Base-by-base conservation (phyloP, 2,113 vertebrate genomes). In the Sterrhoptilus dennistouni region DNA sequence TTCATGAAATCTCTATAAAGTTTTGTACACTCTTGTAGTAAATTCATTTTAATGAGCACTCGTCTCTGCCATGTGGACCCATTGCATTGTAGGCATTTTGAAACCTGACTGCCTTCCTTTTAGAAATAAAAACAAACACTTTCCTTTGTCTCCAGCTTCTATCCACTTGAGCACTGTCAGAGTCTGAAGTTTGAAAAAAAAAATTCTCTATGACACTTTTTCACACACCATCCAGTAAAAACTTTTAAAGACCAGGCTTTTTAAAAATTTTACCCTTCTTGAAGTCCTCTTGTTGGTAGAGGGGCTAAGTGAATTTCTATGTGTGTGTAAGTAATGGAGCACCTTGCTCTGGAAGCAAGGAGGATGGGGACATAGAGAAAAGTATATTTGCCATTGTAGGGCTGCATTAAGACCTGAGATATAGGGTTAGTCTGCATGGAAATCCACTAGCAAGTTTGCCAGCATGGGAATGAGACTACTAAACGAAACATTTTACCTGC, bases 401-500 rank as follows among this genome's bases (percentile, higher is more conserved):
- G 38, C 63, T 44, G 13, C 40, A 52, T 11, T 52, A 38, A 56
- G 16, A 80, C 9, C 8, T 0, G 0, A 68, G n/a, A 38, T 31
- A 44, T 0, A 6, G 22, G 22, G 70, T 75, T 44, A 49, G 22
- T 21, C 35, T 59, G 21, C 11, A 17, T 18, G 49, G 53, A 75
- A 85, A 64, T 25, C 25, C 17, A 44, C 22, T 49, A 49, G 15
- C 40, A 65, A 72, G 31, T 35, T 44, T 83, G 47, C 45, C 28
- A 64, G 27, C 49, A 38, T 0, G 0, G 33, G 3, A 1, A 42
- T 6, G 8, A 31, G 22, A 56, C n/a, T 53, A 11, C 16, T 35
- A 25, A 68, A 76, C 23, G 36, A 80, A 93, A 83, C 6, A 15
- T 77, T 83, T 70, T 50, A 47, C 25, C 50, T 70, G 33, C 20